Conservation (phyloP, 92 coral and sea anemone genomes). For the Umimayanthus chanpuru region DNA sequence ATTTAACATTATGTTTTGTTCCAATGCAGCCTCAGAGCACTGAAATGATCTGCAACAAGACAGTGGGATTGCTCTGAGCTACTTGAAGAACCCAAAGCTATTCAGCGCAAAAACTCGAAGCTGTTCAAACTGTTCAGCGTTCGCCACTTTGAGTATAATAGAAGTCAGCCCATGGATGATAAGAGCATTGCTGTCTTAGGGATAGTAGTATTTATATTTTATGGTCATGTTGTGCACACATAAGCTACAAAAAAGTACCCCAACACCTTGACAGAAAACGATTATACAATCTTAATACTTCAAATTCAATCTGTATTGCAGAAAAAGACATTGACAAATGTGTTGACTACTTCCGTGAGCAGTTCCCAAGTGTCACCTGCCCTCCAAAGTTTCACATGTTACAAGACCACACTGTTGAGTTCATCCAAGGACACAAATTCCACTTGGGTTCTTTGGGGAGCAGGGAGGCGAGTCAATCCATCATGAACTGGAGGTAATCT, state of each 20-base stretch:
- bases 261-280: neutral
- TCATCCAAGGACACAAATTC: neutral
- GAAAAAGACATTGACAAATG: neutral
- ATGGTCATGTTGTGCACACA: no score
- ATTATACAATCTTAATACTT: no score
- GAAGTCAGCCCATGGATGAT: conserved; percentile 11
- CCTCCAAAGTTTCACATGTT: conserved; percentile 22
- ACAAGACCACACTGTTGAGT: neutral
- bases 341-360: neutral
- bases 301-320: neutral
- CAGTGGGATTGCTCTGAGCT: conserved; percentile 21
- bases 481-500: neutral
- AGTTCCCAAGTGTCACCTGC: neutral
- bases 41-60: conserved; percentile 25
- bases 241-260: no score
- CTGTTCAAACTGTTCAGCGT: conserved; percentile 21
- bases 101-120: neutral
- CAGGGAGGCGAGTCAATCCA: neutral
- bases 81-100: conserved; percentile 1
- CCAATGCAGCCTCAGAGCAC: conserved; percentile 15
- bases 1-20: neutral
- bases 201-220: neutral
- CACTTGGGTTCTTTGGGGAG: neutral
- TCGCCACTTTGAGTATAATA: neutral
- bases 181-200: neutral